Evolutionary conservation across 1,140 invertebrate genomes (phyloP).

Genomic region (Harlomillsia oculata): DNA sequence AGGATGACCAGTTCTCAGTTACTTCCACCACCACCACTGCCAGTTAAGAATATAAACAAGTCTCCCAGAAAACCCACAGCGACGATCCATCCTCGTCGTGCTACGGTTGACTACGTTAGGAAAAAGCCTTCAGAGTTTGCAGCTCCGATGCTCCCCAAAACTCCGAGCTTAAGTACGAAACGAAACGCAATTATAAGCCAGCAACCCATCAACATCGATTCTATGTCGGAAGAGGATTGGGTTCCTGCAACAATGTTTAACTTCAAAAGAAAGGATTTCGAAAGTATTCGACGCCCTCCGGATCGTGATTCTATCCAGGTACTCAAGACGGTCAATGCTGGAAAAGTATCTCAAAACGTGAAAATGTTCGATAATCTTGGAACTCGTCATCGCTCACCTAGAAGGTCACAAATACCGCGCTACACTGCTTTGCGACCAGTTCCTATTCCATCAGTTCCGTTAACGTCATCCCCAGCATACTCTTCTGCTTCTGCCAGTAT

Average conservation of each 20-base stretch:
- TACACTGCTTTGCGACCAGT: slow-evolving; percentile 11
- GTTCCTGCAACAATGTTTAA: slow-evolving; percentile 13
- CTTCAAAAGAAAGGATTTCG: slow-evolving; percentile 2
- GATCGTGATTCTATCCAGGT: slow-evolving; percentile 27
- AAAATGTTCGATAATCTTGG: slow-evolving; percentile 20
- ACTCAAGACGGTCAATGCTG: slow-evolving; percentile 27
- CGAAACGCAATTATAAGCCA: neutral
- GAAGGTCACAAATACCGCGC: slow-evolving; percentile 23
- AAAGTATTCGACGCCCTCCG: neutral
- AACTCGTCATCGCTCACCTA: slow-evolving; percentile 9
- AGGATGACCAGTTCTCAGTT: neutral
- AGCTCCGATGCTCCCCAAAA: too few relatives aligned
- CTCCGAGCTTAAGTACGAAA: too few relatives aligned
- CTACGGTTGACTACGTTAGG: too few relatives aligned
- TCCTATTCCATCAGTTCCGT: neutral
- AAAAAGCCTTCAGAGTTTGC: too few relatives aligned
- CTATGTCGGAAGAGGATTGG: slow-evolving; percentile 8
- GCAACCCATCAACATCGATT: neutral
- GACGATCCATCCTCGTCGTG: neutral
- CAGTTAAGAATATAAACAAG: neutral
- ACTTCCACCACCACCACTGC: neutral
- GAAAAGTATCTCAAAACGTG: slow-evolving; percentile 27
- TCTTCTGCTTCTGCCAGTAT: too few relatives aligned
- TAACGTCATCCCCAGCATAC: too few relatives aligned
- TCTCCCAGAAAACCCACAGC: neutral